Percentiles rank a stretch among this genome's conserved stretches.
These are phyloP conservation scores for Hetaerina titia DNA, from an alignment of 2,888 invertebrate species.

Conservation along the genomic window DNA sequence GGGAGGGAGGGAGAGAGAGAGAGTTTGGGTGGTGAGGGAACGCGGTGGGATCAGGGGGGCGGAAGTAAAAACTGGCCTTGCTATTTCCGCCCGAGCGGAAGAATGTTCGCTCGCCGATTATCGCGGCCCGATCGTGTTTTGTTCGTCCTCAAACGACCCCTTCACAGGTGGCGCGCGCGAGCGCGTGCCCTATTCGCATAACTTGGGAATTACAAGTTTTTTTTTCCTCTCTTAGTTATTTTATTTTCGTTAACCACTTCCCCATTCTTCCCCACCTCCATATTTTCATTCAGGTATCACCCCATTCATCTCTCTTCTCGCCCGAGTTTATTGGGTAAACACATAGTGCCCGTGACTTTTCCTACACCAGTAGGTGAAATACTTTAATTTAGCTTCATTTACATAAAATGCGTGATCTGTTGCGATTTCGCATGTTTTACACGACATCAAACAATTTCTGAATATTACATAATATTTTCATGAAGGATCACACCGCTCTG, in stretches of 20 bases:
- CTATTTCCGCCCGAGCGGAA: constrained; percentile 14
- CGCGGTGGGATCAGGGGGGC: not conserved
- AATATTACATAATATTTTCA: too few species aligned
- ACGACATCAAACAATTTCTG: too few species aligned
- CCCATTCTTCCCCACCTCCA: not conserved
- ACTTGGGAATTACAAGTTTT: not conserved
- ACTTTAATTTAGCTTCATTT: too few species aligned
- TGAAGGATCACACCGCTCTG: too few species aligned
- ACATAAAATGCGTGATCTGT: too few species aligned
- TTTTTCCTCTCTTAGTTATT: not conserved
- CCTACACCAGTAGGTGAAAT: too few species aligned
- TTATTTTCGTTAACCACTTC: not conserved
- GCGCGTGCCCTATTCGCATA: constrained; percentile 28
- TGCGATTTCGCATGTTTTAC: too few species aligned
- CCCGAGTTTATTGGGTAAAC: too few species aligned
- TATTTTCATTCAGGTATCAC: not conserved
- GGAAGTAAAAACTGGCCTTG: not conserved
- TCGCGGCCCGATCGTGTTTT: not conserved
- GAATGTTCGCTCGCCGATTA: constrained; percentile 35
- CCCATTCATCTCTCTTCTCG: not conserved
- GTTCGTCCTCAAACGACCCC: not conserved
- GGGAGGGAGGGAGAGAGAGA: not conserved
- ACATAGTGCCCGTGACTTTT: too few species aligned
- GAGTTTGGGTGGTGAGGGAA: not conserved
- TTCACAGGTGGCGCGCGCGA: constrained; percentile 5